Evolutionary conservation across 2,113 vertebrate species (phyloP).

Genomic region (Aphelocoma coerulescens): DNA sequence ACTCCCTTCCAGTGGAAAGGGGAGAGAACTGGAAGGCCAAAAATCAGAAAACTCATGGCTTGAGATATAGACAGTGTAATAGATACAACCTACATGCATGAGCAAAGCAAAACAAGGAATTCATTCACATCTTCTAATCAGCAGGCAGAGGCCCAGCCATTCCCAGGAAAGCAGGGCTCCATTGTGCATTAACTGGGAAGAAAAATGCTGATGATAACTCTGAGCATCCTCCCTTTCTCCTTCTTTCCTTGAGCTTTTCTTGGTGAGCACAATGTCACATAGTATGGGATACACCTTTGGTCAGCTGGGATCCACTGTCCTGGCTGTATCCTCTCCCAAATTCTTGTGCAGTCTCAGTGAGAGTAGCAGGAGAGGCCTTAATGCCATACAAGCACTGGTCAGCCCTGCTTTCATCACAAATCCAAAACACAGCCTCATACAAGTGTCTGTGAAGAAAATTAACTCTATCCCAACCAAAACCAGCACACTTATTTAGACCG

Average conservation of each 20-base stretch:
- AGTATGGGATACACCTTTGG: background rate
- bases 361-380: background rate
- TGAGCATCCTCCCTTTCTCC: background rate
- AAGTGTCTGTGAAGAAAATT: background rate
- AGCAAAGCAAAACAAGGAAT: background rate
- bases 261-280: background rate
- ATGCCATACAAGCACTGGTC: background rate
- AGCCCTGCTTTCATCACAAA: background rate
- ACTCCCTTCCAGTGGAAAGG: background rate
- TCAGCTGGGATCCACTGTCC: background rate
- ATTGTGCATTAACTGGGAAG: background rate
- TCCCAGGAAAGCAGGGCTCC: background rate
- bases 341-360: background rate
- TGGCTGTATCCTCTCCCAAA: rapidly evolving
- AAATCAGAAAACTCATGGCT: background rate
- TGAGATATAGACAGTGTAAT: background rate
- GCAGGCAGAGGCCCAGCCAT: background rate
- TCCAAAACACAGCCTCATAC: background rate
- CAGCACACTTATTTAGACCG: background rate
- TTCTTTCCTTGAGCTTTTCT: background rate
- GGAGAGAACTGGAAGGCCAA: background rate
- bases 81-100: background rate
- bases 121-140: background rate
- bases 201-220: rapidly evolving
- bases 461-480: background rate